Conservation (phyloP, 1,140 invertebrate species). For the Zeugodacus cucurbitae region DNA sequence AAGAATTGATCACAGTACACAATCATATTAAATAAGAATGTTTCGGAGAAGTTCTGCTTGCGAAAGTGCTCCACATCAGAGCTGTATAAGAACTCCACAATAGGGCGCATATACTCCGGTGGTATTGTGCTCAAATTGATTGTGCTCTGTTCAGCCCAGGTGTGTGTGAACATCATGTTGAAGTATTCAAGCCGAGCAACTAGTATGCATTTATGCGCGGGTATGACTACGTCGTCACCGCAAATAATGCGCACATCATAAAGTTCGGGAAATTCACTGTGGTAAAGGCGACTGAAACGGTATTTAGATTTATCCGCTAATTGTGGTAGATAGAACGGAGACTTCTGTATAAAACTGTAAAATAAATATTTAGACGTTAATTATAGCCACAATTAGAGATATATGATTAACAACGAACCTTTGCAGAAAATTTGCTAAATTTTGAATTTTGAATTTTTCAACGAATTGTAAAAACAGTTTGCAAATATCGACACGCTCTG, state of each 20-base stretch:
- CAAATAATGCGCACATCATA: constrained; percentile 71
- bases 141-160: constrained; percentile 72
- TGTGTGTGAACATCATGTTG: constrained; percentile 74
- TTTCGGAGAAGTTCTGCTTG: constrained; percentile 67
- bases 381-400: not conserved
- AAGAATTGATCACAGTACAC: constrained; percentile 76
- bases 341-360: constrained; percentile 39
- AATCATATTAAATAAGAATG: constrained; percentile 71
- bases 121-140: constrained; percentile 58
- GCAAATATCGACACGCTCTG: constrained; percentile 46
- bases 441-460: constrained; percentile 48
- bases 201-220: constrained; percentile 78
- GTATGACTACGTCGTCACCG: constrained; percentile 68
- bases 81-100: constrained; percentile 75
- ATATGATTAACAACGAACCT: constrained; percentile 18
- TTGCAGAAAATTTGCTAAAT: constrained; percentile 48
- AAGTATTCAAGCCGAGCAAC: constrained; percentile 78
- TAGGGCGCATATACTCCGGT: constrained; percentile 67
- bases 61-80: constrained; percentile 68
- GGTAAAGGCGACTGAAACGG: constrained; percentile 51
- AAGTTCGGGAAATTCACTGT: constrained; percentile 67
- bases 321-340: constrained; percentile 42
- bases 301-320: constrained; percentile 42
- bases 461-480: constrained; percentile 53
- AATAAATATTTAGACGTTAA: not conserved